Evolutionary conservation across 2,113 vertebrate genomes (phyloP).

Genomic region (Gorsachius goisagi): DNA sequence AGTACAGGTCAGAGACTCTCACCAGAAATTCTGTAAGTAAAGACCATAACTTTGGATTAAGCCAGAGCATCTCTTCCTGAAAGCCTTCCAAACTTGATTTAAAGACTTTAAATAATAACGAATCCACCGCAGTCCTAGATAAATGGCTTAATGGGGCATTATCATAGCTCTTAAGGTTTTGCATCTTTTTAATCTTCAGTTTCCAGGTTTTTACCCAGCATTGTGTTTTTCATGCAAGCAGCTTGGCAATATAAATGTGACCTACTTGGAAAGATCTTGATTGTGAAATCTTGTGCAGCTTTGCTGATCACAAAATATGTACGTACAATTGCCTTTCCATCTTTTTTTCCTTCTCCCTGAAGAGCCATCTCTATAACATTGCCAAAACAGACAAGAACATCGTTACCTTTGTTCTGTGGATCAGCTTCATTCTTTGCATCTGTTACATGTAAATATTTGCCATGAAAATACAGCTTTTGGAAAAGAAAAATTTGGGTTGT

Average conservation of each 20-base stretch:
- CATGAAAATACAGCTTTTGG: not conserved
- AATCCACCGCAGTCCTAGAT: not conserved
- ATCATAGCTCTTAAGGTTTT: not conserved
- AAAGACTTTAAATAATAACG: not conserved
- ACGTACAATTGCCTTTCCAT: not conserved
- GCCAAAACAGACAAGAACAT: accelerated
- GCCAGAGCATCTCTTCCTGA: not conserved
- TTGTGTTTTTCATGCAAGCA: not conserved
- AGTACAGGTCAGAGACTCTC: slow-evolving; percentile 19
- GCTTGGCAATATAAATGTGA: not conserved
- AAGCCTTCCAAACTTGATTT: slow-evolving; percentile 13
- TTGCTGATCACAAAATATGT: not conserved
- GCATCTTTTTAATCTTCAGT: not conserved
- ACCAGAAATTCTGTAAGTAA: slow-evolving; percentile 10
- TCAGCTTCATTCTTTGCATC: not conserved
- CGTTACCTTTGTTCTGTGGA: not conserved
- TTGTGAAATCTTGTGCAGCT: not conserved
- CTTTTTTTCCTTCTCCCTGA: not conserved
- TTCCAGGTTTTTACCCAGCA: not conserved
- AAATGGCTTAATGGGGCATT: not conserved
- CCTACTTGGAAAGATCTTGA: not conserved
- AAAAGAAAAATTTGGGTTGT: not conserved
- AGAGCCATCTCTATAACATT: not conserved
- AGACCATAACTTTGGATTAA: slow-evolving; percentile 28
- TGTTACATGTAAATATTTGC: not conserved